phyloP scores from a whole-genome alignment of 2,888 invertebrate genomes.

The Rhaphigaster nebulosa region DNA sequence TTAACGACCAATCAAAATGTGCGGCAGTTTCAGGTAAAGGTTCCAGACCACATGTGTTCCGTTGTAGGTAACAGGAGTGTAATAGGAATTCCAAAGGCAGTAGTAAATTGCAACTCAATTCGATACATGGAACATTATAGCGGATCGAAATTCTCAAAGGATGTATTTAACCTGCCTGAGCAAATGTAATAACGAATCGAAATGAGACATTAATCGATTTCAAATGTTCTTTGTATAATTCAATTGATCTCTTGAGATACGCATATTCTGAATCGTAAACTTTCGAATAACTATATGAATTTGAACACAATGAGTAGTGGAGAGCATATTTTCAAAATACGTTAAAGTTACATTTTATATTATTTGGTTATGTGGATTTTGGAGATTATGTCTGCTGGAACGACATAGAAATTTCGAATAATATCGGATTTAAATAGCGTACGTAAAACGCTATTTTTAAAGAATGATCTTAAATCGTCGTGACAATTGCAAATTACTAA shows the following conservation, averaged over 20 bases:
- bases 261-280: not conserved
- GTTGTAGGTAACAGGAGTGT: constrained; percentile 5
- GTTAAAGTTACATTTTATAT: too few species aligned
- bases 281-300: not conserved
- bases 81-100: not conserved
- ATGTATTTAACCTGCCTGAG: not conserved
- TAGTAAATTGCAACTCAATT: constrained; percentile 2
- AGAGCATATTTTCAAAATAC: too few species aligned
- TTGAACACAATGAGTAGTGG: too few species aligned
- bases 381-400: too few species aligned
- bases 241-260: not conserved
- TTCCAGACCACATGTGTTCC: constrained; percentile 6
- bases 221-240: not conserved
- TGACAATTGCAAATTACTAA: too few species aligned
- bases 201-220: not conserved
- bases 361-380: too few species aligned
- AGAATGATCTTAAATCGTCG: too few species aligned
- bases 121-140: not conserved
- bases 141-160: not conserved
- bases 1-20: constrained; percentile 22
- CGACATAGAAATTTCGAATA: too few species aligned
- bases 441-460: too few species aligned
- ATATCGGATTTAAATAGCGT: too few species aligned
- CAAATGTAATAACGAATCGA: not conserved
- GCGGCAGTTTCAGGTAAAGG: not conserved